Evolutionary conservation across 2,888 invertebrate genomes (phyloP).

Genomic region (Tortrix viridana): DNA sequence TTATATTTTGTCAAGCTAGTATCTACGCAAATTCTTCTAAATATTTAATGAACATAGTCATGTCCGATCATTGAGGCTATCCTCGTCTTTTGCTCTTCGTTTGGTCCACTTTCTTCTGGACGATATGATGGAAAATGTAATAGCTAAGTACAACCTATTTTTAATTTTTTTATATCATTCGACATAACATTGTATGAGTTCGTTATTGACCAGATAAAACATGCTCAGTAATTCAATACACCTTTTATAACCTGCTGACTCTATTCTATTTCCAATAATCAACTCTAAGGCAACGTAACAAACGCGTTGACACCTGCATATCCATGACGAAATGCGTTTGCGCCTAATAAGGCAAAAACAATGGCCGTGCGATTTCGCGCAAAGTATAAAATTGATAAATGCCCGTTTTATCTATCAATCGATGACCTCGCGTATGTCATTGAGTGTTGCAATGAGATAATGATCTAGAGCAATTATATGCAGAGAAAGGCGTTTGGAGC

Average conservation of each 20-base stretch:
- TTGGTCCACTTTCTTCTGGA: too few relatives aligned
- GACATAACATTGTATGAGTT: neutral
- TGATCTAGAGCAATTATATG: constrained; percentile 13
- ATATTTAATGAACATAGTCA: too few relatives aligned
- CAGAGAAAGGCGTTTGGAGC: constrained; percentile 17
- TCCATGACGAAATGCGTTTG: neutral
- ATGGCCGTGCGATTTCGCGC: constrained; percentile 16
- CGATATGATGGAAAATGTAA: too few relatives aligned
- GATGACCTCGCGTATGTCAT: constrained; percentile 16
- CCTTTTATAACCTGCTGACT: neutral
- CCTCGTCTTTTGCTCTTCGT: too few relatives aligned
- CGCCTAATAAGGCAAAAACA: constrained; percentile 19
- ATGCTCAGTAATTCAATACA: too few relatives aligned
- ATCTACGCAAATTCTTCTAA: too few relatives aligned
- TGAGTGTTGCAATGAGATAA: constrained; percentile 12
- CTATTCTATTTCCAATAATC: neutral
- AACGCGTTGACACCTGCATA: neutral
- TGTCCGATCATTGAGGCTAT: too few relatives aligned
- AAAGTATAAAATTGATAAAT: constrained; percentile 14
- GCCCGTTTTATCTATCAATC: constrained; percentile 2
- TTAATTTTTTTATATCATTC: too few relatives aligned
- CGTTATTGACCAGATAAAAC: neutral
- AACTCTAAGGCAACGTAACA: neutral
- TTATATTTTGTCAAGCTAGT: too few relatives aligned
- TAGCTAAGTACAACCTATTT: too few relatives aligned